Percentiles rank a stretch among this genome's conserved stretches.
Conservation (phyloP, 2,888 invertebrate species). For the Callinectes sapidus region DNA sequence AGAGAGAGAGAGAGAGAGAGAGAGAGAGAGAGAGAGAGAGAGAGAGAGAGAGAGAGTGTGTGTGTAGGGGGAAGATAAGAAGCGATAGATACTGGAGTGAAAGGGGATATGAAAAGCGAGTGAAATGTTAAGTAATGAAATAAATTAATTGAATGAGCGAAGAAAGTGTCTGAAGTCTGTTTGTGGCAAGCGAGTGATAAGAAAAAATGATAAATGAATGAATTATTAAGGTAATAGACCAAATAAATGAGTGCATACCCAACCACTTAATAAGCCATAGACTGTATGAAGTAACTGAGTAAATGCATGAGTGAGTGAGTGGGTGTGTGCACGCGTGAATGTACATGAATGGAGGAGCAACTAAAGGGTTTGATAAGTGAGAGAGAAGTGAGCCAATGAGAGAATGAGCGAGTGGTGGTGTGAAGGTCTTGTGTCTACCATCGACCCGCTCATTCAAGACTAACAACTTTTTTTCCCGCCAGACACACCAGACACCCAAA, state of each 20-base stretch:
- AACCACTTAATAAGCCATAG: background rate
- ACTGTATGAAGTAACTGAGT: background rate
- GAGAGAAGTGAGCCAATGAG: constrained; percentile 27
- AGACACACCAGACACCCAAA: background rate
- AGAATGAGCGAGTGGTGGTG: background rate
- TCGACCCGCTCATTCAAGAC: background rate
- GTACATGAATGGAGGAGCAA: background rate
- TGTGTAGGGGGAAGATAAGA: background rate
- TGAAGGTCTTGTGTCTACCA: background rate
- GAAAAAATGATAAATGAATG: background rate
- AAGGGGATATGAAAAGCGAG: background rate
- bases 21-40: constrained; percentile 39
- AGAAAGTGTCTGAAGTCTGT: background rate
- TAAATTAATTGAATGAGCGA: background rate
- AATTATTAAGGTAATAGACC: background rate
- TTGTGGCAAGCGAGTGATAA: background rate
- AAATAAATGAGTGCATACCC: background rate
- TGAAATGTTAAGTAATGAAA: background rate
- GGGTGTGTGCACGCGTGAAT: background rate
- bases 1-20: constrained; percentile 32
- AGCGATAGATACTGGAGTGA: background rate
- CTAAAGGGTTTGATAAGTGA: background rate
- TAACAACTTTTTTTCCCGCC: constrained; percentile 5
- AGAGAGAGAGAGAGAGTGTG: background rate
- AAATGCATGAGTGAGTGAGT: background rate